These are phyloP conservation scores for Pyrocephalus nanus DNA, from an alignment of 2,797 vertebrate species.

Conservation along the genomic window DNA sequence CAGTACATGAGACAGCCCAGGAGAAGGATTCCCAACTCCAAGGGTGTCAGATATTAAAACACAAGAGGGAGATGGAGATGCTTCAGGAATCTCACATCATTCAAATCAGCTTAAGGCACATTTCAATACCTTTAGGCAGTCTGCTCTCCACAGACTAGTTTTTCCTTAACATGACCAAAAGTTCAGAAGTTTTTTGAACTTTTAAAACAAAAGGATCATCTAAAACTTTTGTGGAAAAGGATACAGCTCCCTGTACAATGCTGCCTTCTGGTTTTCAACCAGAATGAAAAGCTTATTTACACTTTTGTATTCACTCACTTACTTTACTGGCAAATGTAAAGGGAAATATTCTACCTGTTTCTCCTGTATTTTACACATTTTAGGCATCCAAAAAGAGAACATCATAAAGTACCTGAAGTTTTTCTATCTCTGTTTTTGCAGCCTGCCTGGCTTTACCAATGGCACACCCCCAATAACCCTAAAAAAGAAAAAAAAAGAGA, in stretches of 20 bases:
- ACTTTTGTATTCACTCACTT: neutral
- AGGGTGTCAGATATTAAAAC: neutral
- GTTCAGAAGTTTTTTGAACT: neutral
- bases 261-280: neutral
- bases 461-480: constrained; percentile 98
- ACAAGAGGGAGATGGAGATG: neutral
- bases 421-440: constrained; percentile 98
- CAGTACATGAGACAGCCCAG: neutral
- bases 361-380: neutral
- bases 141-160: neutral
- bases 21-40: neutral
- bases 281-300: neutral
- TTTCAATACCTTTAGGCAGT: neutral
- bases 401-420: constrained; percentile 85
- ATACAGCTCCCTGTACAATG: neutral
- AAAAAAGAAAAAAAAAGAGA: neutral
- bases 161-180: neutral
- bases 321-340: neutral
- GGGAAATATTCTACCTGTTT: neutral
- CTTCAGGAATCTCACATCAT: neutral
- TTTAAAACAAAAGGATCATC: neutral
- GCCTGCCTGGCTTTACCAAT: constrained; percentile 98
- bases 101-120: neutral
- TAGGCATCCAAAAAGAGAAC: neutral
- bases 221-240: neutral